phyloP scores from a whole-genome alignment of 2,113 vertebrate genomes.

The Microtus montanus region DNA sequence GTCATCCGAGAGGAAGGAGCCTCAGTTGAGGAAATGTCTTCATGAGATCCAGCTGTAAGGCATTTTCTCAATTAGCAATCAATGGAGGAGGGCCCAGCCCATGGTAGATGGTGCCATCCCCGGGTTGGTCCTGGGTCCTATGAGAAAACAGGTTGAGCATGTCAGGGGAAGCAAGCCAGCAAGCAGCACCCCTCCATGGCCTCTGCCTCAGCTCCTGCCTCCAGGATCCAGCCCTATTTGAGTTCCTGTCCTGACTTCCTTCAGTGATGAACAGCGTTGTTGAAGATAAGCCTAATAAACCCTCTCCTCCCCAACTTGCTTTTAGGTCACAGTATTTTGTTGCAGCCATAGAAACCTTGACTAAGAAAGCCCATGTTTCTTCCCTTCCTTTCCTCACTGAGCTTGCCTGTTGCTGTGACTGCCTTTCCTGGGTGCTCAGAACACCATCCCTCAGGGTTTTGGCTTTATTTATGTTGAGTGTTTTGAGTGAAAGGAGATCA shows the following conservation, averaged over 20 bases:
- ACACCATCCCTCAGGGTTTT: neutral
- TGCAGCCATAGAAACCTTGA: neutral
- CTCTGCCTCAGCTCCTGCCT: neutral
- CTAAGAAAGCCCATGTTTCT: neutral
- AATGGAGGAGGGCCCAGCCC: neutral
- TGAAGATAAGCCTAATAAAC: neutral
- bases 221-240: neutral
- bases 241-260: neutral
- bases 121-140: neutral
- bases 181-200: neutral
- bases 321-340: neutral
- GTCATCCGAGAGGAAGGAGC: neutral
- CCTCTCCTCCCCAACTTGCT: neutral
- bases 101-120: neutral
- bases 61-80: neutral
- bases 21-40: neutral
- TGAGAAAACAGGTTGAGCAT: neutral
- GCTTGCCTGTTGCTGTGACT: rapidly evolving
- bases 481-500: neutral
- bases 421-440: neutral
- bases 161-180: neutral
- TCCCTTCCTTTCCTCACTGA: neutral
- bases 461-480: neutral
- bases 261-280: neutral
- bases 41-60: neutral